phyloP scores from a whole-genome alignment of 2,797 vertebrate genomes.

The Paedocypris micromegethes region DNA sequence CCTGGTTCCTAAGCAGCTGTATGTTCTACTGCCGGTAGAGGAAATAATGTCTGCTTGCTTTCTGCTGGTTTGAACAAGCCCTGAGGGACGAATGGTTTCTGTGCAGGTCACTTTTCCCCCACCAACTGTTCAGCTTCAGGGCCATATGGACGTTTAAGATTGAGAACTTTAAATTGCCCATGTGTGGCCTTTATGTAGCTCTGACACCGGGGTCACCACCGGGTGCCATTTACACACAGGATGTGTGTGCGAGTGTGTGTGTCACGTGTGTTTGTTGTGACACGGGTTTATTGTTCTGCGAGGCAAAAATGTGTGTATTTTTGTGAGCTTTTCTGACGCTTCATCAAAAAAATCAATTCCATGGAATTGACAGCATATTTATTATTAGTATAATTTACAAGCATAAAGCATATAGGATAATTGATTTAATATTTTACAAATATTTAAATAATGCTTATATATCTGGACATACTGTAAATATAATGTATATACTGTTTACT shows the following conservation, averaged over 20 bases:
- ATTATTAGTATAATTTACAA: no score
- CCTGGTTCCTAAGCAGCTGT: conserved; percentile 39
- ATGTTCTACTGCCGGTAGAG: conserved; percentile 22
- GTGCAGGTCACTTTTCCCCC: conserved; percentile 40
- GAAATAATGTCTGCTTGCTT: conserved; percentile 36
- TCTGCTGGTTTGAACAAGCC: conserved; percentile 43
- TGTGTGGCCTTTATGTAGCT: conserved; percentile 23
- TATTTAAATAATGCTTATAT: no score
- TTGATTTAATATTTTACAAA: no score
- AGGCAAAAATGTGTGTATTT: background rate
- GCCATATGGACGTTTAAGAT: conserved; percentile 38
- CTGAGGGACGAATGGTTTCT: conserved; percentile 43
- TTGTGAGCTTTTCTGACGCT: background rate
- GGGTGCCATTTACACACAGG: background rate
- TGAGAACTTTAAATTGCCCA: conserved; percentile 28
- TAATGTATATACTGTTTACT: no score
- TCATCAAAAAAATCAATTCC: no score
- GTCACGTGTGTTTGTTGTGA: conserved; percentile 7
- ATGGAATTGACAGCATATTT: no score
- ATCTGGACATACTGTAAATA: no score
- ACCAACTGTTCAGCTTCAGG: conserved; percentile 48
- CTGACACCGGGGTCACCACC: conserved; percentile 31
- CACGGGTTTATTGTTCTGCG: background rate
- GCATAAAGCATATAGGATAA: no score
- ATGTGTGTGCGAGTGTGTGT: conserved; percentile 9